phyloP scores from a whole-genome alignment of 1,140 invertebrate species.

The Matsumurasca onukii region DNA sequence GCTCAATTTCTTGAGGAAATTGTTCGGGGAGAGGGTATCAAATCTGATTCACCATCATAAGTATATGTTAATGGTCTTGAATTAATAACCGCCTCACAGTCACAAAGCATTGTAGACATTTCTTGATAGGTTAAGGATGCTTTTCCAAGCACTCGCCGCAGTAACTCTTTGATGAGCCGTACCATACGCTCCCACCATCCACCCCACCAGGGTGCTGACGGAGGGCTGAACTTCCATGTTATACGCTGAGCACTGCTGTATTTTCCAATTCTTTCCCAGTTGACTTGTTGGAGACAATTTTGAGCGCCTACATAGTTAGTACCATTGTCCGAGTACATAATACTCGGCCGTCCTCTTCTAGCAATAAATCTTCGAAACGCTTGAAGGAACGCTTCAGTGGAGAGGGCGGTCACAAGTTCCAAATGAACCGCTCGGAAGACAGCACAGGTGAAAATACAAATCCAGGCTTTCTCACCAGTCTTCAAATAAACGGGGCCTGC shows the following conservation, averaged over 20 bases:
- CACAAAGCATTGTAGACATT: constrained; percentile 20
- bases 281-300: background rate
- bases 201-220: background rate
- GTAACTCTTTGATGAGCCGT: constrained; percentile 33
- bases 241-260: background rate
- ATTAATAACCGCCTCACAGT: constrained; percentile 41
- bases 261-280: background rate
- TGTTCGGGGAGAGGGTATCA: too few relatives aligned
- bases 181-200: background rate
- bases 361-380: constrained; percentile 42
- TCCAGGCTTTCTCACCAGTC: constrained; percentile 41
- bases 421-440: constrained; percentile 42
- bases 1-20: too few relatives aligned
- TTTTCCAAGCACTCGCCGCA: constrained; percentile 26
- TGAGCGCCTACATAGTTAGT: constrained; percentile 42
- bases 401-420: background rate
- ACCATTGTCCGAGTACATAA: constrained; percentile 48
- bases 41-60: too few relatives aligned
- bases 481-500: constrained; percentile 42
- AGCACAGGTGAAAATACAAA: constrained; percentile 46
- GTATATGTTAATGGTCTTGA: constrained; percentile 45
- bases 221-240: background rate
- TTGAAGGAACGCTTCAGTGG: background rate
- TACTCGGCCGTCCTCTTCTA: constrained; percentile 42
- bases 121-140: constrained; percentile 27